Evolutionary conservation across 2,888 invertebrate genomes (phyloP).

Genomic region (Philereme vetulata): DNA sequence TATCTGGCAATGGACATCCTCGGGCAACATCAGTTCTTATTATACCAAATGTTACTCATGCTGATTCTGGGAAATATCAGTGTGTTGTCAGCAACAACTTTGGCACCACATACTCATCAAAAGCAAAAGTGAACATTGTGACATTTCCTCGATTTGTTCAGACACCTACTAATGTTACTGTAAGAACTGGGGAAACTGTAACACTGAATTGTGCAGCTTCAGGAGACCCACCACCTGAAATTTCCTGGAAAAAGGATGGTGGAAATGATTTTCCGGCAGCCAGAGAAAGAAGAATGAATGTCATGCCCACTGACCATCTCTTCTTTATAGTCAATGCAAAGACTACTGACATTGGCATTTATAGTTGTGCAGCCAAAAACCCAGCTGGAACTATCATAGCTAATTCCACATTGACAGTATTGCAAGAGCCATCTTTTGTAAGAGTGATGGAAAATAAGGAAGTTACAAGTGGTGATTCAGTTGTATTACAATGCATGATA

Average conservation of each 20-base stretch:
- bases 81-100: constrained; percentile 95
- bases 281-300: constrained; percentile 95
- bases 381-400: constrained; percentile 93
- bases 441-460: constrained; percentile 94
- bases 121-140: constrained; percentile 93
- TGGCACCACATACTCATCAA: constrained; percentile 94
- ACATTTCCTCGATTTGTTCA: constrained; percentile 94
- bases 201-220: constrained; percentile 95
- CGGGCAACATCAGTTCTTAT: constrained; percentile 89
- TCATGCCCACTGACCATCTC: constrained; percentile 95
- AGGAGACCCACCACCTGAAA: constrained; percentile 94
- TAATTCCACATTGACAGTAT: constrained; percentile 93
- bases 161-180: constrained; percentile 92
- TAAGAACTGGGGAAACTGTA: constrained; percentile 93
- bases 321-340: constrained; percentile 97
- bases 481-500: constrained; percentile 94
- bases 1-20: constrained; percentile 83
- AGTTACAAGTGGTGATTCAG: constrained; percentile 91
- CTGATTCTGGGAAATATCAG: constrained; percentile 95
- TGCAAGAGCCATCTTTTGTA: constrained; percentile 94
- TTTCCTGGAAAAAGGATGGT: constrained; percentile 96
- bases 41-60: constrained; percentile 89
- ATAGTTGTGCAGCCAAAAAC: constrained; percentile 96
- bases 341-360: constrained; percentile 94
- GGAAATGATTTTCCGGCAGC: constrained; percentile 97